phyloP scores from a whole-genome alignment of 2,113 vertebrate genomes.

The Octodon degus region DNA sequence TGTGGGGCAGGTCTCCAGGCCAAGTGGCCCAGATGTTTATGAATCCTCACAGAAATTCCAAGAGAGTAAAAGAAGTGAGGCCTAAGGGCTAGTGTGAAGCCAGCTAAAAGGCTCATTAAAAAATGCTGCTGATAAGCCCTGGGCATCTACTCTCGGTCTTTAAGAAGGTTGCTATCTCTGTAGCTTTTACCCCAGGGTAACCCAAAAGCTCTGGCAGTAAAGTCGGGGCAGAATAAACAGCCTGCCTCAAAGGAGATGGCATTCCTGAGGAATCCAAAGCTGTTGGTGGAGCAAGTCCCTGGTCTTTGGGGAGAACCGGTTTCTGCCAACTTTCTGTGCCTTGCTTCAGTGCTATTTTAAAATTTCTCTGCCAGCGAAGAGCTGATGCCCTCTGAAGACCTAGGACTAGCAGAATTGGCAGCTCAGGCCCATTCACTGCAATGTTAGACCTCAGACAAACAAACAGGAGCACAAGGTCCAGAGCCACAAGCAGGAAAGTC shows the following conservation, averaged over 20 bases:
- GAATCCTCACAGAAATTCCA: background rate
- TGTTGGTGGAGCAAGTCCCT: background rate
- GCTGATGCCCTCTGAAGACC: background rate
- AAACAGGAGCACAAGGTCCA: conserved; percentile 58
- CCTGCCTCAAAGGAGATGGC: background rate
- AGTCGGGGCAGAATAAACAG: conserved; percentile 15
- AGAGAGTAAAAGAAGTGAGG: conserved; percentile 11
- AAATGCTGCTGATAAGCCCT: background rate
- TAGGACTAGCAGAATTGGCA: background rate
- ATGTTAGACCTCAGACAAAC: conserved; percentile 64
- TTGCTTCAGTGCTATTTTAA: conserved; percentile 22
- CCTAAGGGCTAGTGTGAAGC: background rate
- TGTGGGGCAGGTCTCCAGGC: background rate
- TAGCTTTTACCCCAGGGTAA: conserved; percentile 33
- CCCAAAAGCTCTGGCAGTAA: conserved; percentile 17
- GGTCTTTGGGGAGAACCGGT: conserved; percentile 1
- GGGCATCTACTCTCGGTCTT: background rate
- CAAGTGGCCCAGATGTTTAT: background rate
- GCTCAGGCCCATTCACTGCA: background rate
- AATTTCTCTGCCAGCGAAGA: conserved; percentile 55
- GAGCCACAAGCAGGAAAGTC: background rate
- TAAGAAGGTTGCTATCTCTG: background rate
- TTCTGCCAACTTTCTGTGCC: conserved; percentile 46
- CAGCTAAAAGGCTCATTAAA: background rate
- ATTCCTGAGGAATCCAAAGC: conserved; percentile 31